Percentiles rank a stretch among this genome's conserved stretches.
Conservation (phyloP, 2,113 vertebrate species). For the Barnardius zonarius region DNA sequence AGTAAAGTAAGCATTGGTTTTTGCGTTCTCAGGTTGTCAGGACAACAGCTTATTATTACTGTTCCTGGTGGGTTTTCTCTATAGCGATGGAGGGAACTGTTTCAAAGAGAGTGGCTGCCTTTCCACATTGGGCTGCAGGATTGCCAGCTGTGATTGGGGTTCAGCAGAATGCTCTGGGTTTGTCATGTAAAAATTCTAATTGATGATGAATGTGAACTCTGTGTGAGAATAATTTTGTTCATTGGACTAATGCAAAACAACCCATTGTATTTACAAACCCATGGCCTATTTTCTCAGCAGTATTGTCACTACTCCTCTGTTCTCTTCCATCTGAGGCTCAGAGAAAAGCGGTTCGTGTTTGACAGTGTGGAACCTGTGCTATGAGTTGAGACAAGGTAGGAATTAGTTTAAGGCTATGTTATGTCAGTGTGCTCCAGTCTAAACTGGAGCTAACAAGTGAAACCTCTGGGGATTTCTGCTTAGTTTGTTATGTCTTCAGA, state of each 20-base stretch:
- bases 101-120: neutral
- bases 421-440: neutral
- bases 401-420: neutral
- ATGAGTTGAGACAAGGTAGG: neutral
- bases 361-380: neutral
- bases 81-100: neutral
- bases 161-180: neutral
- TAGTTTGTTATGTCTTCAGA: neutral
- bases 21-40: conserved; percentile 56
- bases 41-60: conserved; percentile 52
- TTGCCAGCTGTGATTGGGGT: conserved; percentile 53
- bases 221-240: conserved; percentile 43
- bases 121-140: conserved; percentile 30
- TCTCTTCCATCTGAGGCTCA: neutral
- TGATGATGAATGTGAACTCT: conserved; percentile 43
- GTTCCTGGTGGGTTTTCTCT: neutral
- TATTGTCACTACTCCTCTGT: neutral
- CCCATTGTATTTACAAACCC: conserved; percentile 33
- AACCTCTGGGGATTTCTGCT: neutral
- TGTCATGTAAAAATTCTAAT: conserved; percentile 60
- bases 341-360: neutral
- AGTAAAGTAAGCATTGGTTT: conserved; percentile 3
- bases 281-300: conserved; percentile 6
- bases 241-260: conserved; percentile 35
- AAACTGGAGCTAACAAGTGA: neutral